These are phyloP conservation scores for Paraescarpia echinospica DNA, from an alignment of 1,140 invertebrate species.

Conservation along the genomic window DNA sequence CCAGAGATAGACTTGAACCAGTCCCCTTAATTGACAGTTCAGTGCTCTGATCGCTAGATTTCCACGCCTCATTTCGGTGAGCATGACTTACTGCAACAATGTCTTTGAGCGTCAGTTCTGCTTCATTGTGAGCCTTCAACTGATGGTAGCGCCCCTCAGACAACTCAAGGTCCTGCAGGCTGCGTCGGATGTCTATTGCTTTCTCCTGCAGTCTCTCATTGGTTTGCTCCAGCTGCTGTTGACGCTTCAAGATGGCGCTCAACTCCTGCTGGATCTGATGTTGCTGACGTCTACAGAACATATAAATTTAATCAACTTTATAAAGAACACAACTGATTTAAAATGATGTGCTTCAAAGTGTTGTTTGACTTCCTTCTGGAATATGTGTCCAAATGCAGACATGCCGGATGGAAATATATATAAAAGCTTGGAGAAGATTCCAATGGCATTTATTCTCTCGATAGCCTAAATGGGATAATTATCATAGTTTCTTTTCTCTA, in stretches of 20 bases:
- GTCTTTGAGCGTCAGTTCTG: conserved; percentile 53
- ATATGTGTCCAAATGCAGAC: no score
- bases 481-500: no score
- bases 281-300: conserved; percentile 34
- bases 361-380: background rate
- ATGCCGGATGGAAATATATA: no score
- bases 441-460: no score
- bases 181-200: conserved; percentile 50
- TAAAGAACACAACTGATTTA: background rate
- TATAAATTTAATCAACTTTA: no score
- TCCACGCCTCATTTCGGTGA: background rate
- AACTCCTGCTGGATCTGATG: conserved; percentile 52
- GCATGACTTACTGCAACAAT: conserved; percentile 52
- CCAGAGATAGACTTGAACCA: no score
- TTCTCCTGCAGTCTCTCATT: conserved; percentile 56
- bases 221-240: conserved; percentile 53
- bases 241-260: conserved; percentile 48
- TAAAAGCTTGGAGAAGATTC: no score
- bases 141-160: conserved; percentile 54
- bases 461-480: no score
- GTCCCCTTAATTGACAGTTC: no score
- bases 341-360: background rate
- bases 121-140: conserved; percentile 44
- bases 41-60: no score
- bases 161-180: conserved; percentile 48